Conservation (phyloP, 2,888 invertebrate genomes). For the Eristalis intricaria region DNA sequence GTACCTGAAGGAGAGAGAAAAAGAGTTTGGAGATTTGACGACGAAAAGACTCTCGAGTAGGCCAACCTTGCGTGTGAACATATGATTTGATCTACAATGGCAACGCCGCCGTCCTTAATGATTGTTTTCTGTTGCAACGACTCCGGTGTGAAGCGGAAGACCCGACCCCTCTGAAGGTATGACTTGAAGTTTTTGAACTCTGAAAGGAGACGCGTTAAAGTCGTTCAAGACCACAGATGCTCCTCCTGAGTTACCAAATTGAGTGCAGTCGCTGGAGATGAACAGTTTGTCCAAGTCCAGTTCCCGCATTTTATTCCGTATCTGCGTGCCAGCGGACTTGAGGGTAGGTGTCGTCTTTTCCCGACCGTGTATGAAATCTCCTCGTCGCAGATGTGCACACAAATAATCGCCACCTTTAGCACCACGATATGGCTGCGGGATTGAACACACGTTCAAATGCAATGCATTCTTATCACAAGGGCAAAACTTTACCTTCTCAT, state of each 20-base stretch:
- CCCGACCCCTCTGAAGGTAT: constrained; percentile 76
- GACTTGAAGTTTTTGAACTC: constrained; percentile 79
- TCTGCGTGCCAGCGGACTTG: constrained; percentile 89
- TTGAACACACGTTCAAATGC: background rate
- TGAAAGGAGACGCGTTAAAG: constrained; percentile 28
- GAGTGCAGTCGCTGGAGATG: constrained; percentile 91
- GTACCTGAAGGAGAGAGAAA: constrained; percentile 78
- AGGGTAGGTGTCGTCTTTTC: constrained; percentile 89
- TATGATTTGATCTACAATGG: constrained; percentile 97
- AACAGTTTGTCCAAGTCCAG: constrained; percentile 86
- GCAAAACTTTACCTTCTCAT: constrained; percentile 51
- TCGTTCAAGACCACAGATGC: background rate
- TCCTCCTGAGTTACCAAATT: constrained; percentile 81
- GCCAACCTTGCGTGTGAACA: constrained; percentile 89
- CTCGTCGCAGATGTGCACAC: constrained; percentile 92
- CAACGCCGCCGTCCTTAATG: constrained; percentile 90
- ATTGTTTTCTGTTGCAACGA: constrained; percentile 76
- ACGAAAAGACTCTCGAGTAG: too few species aligned
- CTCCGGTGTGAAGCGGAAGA: constrained; percentile 77
- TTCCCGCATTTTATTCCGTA: constrained; percentile 84
- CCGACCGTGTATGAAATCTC: constrained; percentile 91
- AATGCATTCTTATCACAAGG: background rate
- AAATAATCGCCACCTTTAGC: constrained; percentile 88
- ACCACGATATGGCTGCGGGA: constrained; percentile 81
- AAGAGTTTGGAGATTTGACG: background rate